Percentiles rank a stretch among this genome's conserved stretches.
These are phyloP conservation scores for Telenomus remus DNA, from an alignment of 1,140 invertebrate genomes.

Conservation along the genomic window DNA sequence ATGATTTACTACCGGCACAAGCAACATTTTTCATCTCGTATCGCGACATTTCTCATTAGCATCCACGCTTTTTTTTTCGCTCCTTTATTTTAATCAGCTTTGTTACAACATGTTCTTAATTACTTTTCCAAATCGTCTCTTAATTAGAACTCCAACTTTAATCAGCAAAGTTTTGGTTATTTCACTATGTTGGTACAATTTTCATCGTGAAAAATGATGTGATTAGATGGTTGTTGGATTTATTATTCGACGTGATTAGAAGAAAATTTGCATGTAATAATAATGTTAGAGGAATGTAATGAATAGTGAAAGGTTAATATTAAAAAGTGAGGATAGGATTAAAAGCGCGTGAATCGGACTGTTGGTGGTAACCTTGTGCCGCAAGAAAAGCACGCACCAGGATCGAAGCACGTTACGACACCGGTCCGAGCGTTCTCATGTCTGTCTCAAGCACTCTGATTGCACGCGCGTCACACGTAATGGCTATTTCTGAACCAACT, in stretches of 20 bases:
- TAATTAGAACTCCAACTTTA: no score
- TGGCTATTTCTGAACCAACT: constrained; percentile 53
- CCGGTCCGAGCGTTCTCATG: constrained; percentile 44
- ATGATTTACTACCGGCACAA: constrained; percentile 14
- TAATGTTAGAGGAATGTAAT: constrained; percentile 13
- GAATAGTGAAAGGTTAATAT: background rate
- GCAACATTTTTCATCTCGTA: background rate
- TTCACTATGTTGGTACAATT: no score
- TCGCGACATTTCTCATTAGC: no score
- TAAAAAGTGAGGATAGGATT: constrained; percentile 14
- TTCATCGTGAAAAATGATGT: no score
- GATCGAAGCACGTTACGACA: constrained; percentile 47
- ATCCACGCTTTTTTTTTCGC: no score
- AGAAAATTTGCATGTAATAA: background rate
- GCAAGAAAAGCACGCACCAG: constrained; percentile 39
- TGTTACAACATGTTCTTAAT: no score
- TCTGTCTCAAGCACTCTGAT: constrained; percentile 41
- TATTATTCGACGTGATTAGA: no score
- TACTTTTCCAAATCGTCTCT: no score
- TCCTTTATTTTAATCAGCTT: no score
- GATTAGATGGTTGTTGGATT: background rate
- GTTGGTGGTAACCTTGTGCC: constrained; percentile 45
- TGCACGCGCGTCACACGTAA: constrained; percentile 39
- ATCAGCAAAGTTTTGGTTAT: no score
- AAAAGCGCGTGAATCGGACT: constrained; percentile 31